phyloP scores from a whole-genome alignment of 2,113 vertebrate species.

The Circaetus gallicus region DNA sequence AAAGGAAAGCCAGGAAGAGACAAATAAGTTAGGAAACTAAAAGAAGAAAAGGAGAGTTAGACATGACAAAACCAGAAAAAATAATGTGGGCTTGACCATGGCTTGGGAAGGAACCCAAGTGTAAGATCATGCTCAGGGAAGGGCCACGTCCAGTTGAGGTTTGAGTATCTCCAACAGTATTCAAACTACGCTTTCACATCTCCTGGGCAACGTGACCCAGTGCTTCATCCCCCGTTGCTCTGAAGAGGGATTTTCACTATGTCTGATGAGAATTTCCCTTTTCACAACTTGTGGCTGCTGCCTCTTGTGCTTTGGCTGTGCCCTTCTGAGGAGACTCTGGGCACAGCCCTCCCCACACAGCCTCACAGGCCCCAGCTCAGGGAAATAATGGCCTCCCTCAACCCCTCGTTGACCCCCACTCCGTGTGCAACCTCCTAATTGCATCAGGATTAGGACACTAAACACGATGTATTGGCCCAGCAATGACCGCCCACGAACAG shows the following conservation, averaged over 20 bases:
- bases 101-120: not conserved
- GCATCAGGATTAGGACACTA: not conserved
- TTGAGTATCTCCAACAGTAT: not conserved
- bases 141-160: fast-evolving
- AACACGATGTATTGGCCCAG: not conserved
- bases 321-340: not conserved
- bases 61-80: not conserved
- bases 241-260: not conserved
- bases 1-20: not conserved
- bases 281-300: not conserved
- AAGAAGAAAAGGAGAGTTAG: not conserved
- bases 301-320: not conserved
- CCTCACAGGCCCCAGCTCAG: fast-evolving
- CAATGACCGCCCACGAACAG: too few relatives aligned
- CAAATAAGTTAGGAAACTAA: not conserved
- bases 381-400: not conserved
- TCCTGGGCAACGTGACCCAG: not conserved
- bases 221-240: fast-evolving
- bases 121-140: not conserved
- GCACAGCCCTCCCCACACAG: not conserved
- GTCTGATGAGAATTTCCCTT: not conserved
- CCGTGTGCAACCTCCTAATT: not conserved
- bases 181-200: not conserved
- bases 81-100: not conserved
- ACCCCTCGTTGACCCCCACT: not conserved